Evolutionary conservation across 1,140 invertebrate genomes (phyloP).

Genomic region (Apis florea): DNA sequence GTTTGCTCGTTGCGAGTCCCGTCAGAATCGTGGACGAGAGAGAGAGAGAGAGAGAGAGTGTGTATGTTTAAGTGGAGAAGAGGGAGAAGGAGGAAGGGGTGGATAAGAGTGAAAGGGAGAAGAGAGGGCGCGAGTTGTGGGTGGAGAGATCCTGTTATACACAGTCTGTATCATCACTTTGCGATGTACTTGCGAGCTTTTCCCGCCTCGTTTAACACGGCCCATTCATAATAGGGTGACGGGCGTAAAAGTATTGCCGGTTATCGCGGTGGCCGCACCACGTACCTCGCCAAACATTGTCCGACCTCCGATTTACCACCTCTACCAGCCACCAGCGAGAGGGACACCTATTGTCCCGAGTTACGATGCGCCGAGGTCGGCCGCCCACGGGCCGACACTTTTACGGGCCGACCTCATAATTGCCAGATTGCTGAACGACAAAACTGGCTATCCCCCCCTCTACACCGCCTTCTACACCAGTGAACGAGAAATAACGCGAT

Average conservation of each 20-base stretch:
- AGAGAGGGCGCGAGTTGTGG: not conserved
- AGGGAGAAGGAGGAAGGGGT: not conserved
- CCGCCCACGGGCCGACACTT: constrained; percentile 48
- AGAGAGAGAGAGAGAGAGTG: not conserved
- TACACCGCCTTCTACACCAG: constrained; percentile 41
- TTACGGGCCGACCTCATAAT: constrained; percentile 57
- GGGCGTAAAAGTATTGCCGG: constrained; percentile 64
- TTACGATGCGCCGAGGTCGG: constrained; percentile 42
- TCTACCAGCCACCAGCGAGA: not conserved
- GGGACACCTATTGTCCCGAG: constrained; percentile 54
- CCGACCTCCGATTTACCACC: constrained; percentile 60
- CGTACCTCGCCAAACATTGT: constrained; percentile 56
- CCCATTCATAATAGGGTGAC: constrained; percentile 68
- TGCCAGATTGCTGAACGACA: constrained; percentile 62
- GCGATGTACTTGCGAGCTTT: constrained; percentile 70
- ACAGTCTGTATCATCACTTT: constrained; percentile 69
- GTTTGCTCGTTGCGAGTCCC: constrained; percentile 12
- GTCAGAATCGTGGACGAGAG: not conserved
- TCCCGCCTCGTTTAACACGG: constrained; percentile 70
- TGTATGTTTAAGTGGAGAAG: too few species aligned
- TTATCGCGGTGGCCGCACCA: constrained; percentile 54
- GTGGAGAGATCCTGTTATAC: constrained; percentile 61
- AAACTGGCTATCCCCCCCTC: constrained; percentile 43
- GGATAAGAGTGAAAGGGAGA: not conserved
- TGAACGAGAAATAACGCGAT: constrained; percentile 48